phyloP scores from a whole-genome alignment of 2,797 vertebrate genomes.

The Benthosema pterotum region DNA sequence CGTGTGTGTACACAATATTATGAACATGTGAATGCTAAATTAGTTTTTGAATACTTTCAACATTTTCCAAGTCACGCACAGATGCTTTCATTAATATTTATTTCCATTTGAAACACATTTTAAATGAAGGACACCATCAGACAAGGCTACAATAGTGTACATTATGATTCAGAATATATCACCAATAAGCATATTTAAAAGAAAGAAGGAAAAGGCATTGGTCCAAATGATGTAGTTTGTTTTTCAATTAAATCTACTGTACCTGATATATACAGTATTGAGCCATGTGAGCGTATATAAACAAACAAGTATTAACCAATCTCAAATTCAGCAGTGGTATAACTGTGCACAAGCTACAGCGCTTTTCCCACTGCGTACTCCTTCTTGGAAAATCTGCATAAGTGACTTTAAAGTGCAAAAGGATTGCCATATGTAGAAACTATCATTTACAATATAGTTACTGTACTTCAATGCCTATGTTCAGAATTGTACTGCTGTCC shows the following conservation, averaged over 20 bases:
- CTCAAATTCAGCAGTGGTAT: not conserved
- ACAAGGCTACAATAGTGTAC: conserved; percentile 41
- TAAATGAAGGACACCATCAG: conserved; percentile 57
- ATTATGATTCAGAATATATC: conserved; percentile 6
- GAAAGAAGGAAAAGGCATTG: conserved; percentile 1
- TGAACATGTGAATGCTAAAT: too few species aligned
- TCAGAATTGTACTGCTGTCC: not conserved
- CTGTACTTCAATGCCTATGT: not conserved
- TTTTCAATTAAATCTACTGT: not conserved
- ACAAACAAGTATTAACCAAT: not conserved
- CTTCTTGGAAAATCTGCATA: conserved; percentile 17
- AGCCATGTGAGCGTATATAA: not conserved
- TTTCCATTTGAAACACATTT: conserved; percentile 61
- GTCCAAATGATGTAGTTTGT: conserved; percentile 4
- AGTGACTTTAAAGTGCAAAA: conserved; percentile 40
- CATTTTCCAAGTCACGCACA: too few species aligned
- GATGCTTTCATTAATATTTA: conserved; percentile 43
- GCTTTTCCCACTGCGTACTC: conserved; percentile 7
- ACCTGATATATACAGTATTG: not conserved
- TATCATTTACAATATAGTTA: not conserved
- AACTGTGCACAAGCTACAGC: not conserved
- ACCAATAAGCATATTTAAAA: conserved; percentile 18
- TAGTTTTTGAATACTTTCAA: too few species aligned
- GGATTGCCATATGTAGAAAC: conserved; percentile 15
- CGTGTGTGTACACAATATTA: too few species aligned